Conservation (phyloP, 2,797 vertebrate species). For the Cetoscarus ocellatus region DNA sequence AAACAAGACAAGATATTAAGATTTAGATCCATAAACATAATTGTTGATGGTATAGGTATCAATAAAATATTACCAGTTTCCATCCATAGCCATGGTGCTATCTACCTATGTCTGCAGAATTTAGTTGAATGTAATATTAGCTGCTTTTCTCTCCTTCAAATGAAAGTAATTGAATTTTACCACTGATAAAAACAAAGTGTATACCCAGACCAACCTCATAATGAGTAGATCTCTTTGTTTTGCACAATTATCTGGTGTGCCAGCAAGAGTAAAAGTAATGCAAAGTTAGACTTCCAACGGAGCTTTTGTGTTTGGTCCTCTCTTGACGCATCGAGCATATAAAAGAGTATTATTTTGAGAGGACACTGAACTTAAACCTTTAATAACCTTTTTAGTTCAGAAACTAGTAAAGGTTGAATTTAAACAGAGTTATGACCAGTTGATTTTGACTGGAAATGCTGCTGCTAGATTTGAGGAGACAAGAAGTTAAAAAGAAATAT, state of each 20-base stretch:
- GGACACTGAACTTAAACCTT: conserved; percentile 60
- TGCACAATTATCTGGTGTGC: conserved; percentile 69
- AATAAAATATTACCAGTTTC: no score
- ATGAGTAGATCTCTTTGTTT: conserved; percentile 55
- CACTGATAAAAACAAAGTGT: conserved; percentile 11
- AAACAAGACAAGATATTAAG: no score
- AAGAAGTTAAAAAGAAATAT: no score
- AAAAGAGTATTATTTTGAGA: conserved; percentile 48
- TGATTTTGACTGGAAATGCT: conserved; percentile 72
- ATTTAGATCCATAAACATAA: no score
- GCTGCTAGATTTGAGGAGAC: not conserved
- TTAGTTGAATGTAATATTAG: no score
- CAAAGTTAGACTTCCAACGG: conserved; percentile 71
- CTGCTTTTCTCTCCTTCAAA: no score
- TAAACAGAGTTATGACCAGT: conserved; percentile 56
- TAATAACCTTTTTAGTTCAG: conserved; percentile 64
- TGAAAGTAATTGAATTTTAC: no score
- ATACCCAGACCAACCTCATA: conserved; percentile 67
- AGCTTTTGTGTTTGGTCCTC: conserved; percentile 68
- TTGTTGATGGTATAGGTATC: no score
- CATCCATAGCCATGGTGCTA: no score
- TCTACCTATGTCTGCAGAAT: conserved; percentile 6
- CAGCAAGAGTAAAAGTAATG: conserved; percentile 67
- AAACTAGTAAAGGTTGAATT: no score
- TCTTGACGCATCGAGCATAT: conserved; percentile 72